Percentiles rank a stretch among this genome's conserved stretches.
These are phyloP conservation scores for Aselliscus stoliczkanus DNA, from an alignment of 2,797 vertebrate genomes.

Conservation along the genomic window DNA sequence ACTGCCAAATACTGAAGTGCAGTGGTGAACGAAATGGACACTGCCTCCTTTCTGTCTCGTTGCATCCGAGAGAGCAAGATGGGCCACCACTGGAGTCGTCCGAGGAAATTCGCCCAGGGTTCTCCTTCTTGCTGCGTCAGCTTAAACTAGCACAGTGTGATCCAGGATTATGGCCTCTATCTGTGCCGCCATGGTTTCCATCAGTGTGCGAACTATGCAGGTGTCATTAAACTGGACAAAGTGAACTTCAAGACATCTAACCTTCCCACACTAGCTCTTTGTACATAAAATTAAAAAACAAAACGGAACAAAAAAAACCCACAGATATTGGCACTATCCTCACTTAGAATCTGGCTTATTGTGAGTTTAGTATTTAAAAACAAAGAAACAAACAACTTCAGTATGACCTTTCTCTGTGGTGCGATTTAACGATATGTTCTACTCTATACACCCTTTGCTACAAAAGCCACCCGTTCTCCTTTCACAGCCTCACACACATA, in stretches of 20 bases:
- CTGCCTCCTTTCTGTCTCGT: too few species aligned
- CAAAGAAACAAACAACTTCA: not conserved
- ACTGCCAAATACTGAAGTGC: not conserved
- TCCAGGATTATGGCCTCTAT: too few species aligned
- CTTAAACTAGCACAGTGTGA: too few species aligned
- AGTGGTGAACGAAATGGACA: rapidly evolving
- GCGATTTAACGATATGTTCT: not conserved
- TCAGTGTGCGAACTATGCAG: too few species aligned
- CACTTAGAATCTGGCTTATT: not conserved
- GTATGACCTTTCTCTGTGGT: not conserved
- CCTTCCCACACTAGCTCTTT: too few species aligned
- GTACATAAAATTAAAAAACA: not conserved
- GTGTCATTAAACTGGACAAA: too few species aligned
- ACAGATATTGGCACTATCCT: not conserved
- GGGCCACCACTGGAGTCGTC: too few species aligned
- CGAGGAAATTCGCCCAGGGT: too few species aligned
- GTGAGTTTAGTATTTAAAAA: not conserved
- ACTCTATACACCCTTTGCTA: not conserved
- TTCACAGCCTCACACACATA: not conserved
- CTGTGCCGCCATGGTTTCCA: too few species aligned
- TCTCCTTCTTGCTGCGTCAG: too few species aligned
- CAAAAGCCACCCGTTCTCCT: not conserved
- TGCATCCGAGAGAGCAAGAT: too few species aligned
- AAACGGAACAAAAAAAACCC: not conserved
- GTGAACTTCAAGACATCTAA: too few species aligned